Evolutionary conservation across 2,797 vertebrate genomes (phyloP).

Genomic region (Enteromius viviparus): DNA sequence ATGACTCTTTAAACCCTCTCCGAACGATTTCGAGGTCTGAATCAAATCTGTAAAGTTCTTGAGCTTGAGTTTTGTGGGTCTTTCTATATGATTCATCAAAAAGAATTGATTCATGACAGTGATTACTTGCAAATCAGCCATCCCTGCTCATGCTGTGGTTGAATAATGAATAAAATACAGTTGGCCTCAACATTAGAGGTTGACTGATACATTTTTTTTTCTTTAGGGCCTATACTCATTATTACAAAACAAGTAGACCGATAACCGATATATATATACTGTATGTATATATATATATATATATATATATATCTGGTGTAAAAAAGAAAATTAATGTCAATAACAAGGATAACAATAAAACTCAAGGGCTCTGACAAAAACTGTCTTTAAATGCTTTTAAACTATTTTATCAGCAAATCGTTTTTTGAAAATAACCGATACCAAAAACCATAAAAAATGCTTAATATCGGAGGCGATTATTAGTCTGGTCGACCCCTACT

Average conservation of each 20-base stretch:
- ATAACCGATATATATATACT: neutral
- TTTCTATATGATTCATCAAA: neutral
- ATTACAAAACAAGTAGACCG: neutral
- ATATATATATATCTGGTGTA: too few species aligned
- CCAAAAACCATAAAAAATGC: too few species aligned
- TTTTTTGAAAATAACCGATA: too few species aligned
- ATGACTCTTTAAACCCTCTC: neutral
- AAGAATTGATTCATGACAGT: neutral
- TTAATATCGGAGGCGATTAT: too few species aligned
- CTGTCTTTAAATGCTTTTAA: too few species aligned
- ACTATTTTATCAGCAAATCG: too few species aligned
- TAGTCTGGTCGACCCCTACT: too few species aligned
- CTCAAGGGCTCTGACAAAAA: too few species aligned
- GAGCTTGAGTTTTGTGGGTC: neutral
- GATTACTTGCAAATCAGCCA: neutral
- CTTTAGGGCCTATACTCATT: neutral
- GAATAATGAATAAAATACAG: neutral
- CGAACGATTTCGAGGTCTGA: neutral
- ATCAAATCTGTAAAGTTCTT: neutral
- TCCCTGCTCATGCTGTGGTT: neutral
- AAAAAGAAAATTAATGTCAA: too few species aligned
- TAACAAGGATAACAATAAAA: too few species aligned
- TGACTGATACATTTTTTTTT: too few species aligned
- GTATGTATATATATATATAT: too few species aligned
- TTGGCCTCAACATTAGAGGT: neutral